Evolutionary conservation across 2,888 invertebrate species (phyloP).

Genomic region (Stomorhina lunata): DNA sequence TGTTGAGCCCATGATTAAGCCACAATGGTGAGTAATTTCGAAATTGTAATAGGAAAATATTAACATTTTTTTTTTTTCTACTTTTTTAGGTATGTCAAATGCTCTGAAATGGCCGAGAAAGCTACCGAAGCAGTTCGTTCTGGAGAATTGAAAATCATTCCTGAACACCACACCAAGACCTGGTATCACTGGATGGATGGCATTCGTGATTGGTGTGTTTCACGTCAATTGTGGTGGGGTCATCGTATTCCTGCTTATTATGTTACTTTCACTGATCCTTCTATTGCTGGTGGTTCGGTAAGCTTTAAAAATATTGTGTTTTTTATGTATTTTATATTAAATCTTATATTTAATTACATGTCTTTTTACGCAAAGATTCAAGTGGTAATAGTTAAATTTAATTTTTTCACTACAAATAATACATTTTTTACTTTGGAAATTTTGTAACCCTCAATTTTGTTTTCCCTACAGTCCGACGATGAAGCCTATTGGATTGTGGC

Average conservation of each 20-base stretch:
- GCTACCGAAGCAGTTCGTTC: conserved; percentile 90
- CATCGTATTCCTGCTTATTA: conserved; percentile 97
- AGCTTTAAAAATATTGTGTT: conserved; percentile 68
- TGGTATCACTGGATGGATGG: conserved; percentile 99
- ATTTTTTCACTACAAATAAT: no score
- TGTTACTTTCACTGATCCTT: conserved; percentile 82
- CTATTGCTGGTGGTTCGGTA: conserved; percentile 75
- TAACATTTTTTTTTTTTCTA: background rate
- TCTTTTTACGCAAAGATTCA: conserved; percentile 26
- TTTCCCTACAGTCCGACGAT: conserved; percentile 81
- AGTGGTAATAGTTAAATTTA: conserved; percentile 26
- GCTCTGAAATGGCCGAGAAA: conserved; percentile 92
- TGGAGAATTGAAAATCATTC: conserved; percentile 93
- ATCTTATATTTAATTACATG: conserved; percentile 15
- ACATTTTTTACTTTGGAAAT: no score
- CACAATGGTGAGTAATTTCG: conserved; percentile 89
- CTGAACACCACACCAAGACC: conserved; percentile 93
- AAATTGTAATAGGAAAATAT: background rate
- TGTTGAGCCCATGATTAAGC: conserved; percentile 96
- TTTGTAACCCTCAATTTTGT: no score
- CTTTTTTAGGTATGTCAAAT: conserved; percentile 87
- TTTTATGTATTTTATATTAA: background rate
- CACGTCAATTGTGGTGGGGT: conserved; percentile 99
- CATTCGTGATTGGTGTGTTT: conserved; percentile 99
- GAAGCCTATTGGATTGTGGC: conserved; percentile 89